Evolutionary conservation across 1,140 invertebrate species (phyloP).

Genomic region (Pygmarrhopalites habei): DNA sequence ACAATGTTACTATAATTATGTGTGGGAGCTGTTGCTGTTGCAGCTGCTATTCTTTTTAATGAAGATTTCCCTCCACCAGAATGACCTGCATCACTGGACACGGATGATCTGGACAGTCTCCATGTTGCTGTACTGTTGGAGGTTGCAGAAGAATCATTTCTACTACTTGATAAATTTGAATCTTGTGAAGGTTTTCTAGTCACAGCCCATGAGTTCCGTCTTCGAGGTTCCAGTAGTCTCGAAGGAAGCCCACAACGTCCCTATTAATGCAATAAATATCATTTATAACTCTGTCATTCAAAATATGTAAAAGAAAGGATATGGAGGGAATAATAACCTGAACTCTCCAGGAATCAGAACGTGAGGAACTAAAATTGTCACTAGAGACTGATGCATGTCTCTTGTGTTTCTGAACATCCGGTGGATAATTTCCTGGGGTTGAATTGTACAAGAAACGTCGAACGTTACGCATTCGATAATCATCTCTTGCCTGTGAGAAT

Average conservation of each 20-base stretch:
- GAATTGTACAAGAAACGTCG: constrained; percentile 41
- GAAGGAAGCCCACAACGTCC: constrained; percentile 68
- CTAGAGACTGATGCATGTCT: constrained; percentile 74
- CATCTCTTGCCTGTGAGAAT: constrained; percentile 31
- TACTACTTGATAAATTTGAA: constrained; percentile 66
- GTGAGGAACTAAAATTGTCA: constrained; percentile 78
- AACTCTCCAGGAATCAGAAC: constrained; percentile 69
- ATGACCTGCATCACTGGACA: constrained; percentile 45
- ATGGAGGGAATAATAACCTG: constrained; percentile 17
- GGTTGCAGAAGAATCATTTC: constrained; percentile 81
- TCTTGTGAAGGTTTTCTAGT: constrained; percentile 82
- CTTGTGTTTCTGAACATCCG: constrained; percentile 48
- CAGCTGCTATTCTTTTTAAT: constrained; percentile 21
- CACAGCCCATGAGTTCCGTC: constrained; percentile 76
- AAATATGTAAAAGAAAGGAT: background rate
- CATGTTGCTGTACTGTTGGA: constrained; percentile 79
- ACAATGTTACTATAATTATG: background rate
- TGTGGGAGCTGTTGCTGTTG: background rate
- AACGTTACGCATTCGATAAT: constrained; percentile 35
- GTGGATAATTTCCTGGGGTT: constrained; percentile 23
- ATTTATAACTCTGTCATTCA: background rate
- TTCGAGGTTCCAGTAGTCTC: constrained; percentile 61
- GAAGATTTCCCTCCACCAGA: constrained; percentile 35
- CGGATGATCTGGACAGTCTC: constrained; percentile 69
- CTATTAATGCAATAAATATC: constrained; percentile 8